Evolutionary conservation across 2,797 vertebrate species (phyloP).

Genomic region (Anguilla obscura): DNA sequence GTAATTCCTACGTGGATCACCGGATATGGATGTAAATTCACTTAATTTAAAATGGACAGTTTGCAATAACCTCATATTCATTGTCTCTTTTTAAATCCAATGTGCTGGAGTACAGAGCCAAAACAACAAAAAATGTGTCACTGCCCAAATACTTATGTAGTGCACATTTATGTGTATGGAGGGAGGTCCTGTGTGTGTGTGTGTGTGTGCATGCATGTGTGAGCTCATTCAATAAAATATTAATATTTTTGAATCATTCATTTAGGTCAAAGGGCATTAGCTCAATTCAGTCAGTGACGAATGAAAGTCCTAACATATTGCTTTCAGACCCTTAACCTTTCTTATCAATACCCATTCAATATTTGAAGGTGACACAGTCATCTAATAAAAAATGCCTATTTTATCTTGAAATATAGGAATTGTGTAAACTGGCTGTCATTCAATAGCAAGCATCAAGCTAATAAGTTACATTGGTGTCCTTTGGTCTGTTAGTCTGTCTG

Average conservation of each 20-base stretch:
- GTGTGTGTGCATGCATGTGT: background rate
- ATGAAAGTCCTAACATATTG: background rate
- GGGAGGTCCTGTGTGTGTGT: slow-evolving; percentile 25
- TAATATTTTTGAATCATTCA: background rate
- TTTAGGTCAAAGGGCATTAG: background rate
- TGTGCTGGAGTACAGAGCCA: background rate
- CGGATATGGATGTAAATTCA: no score
- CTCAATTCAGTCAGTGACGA: slow-evolving; percentile 12
- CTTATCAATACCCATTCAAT: slow-evolving; percentile 10
- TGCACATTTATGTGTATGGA: background rate
- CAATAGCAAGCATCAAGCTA: background rate
- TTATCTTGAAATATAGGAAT: background rate
- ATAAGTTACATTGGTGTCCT: background rate
- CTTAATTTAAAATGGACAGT: background rate
- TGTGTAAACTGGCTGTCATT: background rate
- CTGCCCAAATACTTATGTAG: background rate
- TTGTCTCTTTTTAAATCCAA: background rate
- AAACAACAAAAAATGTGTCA: background rate
- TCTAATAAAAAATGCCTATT: background rate
- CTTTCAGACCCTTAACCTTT: background rate
- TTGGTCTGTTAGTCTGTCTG: background rate
- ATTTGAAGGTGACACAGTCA: background rate
- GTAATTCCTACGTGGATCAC: no score
- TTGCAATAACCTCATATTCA: background rate
- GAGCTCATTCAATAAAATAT: slow-evolving; percentile 13